Percentiles rank a stretch among this genome's conserved stretches.
Evolutionary conservation across 2,888 invertebrate genomes (phyloP).

Genomic region (Machimus atricapillus): DNA sequence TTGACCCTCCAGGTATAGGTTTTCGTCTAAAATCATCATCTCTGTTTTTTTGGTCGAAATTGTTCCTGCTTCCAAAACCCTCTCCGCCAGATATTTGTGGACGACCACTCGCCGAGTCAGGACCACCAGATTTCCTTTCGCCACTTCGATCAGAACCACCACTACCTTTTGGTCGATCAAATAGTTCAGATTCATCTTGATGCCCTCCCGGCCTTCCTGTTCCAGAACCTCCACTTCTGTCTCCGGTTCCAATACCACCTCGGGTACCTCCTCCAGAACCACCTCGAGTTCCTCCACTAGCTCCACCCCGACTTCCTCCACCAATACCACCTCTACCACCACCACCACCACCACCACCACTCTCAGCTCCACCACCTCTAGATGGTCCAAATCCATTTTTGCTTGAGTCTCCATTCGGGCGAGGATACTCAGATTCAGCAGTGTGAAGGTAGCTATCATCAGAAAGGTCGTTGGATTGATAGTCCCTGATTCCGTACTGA

Average conservation of each 20-base stretch:
- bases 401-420: not conserved
- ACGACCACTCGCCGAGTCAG: not conserved
- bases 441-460: conserved; percentile 53
- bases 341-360: not conserved
- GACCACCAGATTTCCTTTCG: not conserved
- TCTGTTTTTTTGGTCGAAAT: conserved; percentile 8
- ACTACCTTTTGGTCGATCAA: not conserved
- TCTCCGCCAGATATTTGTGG: not conserved
- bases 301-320: not conserved
- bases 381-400: not conserved
- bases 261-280: not conserved
- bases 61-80: not conserved
- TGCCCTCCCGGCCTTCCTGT: not conserved
- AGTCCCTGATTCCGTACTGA: conserved; percentile 63
- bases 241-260: not conserved
- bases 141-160: not conserved
- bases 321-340: not conserved
- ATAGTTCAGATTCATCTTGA: not conserved
- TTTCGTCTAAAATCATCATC: not conserved
- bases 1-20: not conserved
- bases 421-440: conserved; percentile 41
- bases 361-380: not conserved
- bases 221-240: not conserved
- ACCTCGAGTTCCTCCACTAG: not conserved
- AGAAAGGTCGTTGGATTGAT: conserved; percentile 57